A percentile compares a stretch with the other conserved stretches of the same genome.
These are phyloP conservation scores for Himalopsyche japonica DNA, from an alignment of 2,888 invertebrate genomes.

Conservation along the genomic window DNA sequence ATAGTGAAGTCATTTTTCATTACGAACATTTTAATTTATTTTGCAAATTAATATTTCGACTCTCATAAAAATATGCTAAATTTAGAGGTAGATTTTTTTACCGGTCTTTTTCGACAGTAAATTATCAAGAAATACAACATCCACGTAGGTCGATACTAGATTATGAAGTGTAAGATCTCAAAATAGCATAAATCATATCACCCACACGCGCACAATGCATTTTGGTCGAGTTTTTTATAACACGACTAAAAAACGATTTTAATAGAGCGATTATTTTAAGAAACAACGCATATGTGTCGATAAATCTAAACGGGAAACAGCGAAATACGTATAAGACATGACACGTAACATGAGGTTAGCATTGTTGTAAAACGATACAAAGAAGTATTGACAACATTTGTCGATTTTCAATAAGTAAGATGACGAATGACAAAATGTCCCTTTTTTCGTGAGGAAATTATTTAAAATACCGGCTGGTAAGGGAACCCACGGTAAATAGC, in stretches of 20 bases:
- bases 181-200: background rate
- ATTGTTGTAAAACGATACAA: background rate
- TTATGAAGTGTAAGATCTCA: background rate
- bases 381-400: background rate
- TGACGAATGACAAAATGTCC: background rate
- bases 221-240: background rate
- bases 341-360: background rate
- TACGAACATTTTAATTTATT: too few species aligned
- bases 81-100: background rate
- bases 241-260: background rate
- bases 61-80: background rate
- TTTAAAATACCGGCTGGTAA: background rate
- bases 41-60: too few species aligned
- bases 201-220: background rate
- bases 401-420: background rate
- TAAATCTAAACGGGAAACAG: background rate
- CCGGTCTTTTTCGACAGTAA: background rate
- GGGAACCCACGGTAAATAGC: background rate
- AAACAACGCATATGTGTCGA: background rate
- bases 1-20: too few species aligned
- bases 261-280: background rate
- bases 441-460: background rate
- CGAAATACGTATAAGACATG: background rate
- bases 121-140: background rate
- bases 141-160: background rate